Evolutionary conservation across 2,797 vertebrate species (phyloP), one percentile per base, ranked within the genome.

Genomic region (Heliangelus exortis): DNA sequence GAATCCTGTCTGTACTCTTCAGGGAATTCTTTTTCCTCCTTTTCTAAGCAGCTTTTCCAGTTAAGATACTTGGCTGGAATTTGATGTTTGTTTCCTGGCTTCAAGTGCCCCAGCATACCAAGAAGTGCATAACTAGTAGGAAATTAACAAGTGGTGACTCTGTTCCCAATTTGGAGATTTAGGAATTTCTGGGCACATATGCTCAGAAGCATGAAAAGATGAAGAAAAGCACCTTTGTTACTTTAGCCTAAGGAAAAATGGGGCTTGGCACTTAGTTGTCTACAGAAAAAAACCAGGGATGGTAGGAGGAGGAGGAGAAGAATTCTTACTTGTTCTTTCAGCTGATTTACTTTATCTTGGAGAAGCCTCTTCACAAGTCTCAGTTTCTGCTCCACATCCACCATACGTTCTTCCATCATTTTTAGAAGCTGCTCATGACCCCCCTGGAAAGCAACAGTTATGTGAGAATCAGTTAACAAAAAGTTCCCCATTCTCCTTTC

Each of bases 301-400:
- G 3, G 12, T 58, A 20, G 45, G 25, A 69, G 34, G 28, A 79
- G 66, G 26, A 78, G 50, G 31, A 10, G 15, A 28, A n/a, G 20
- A 65, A 90, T 19, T 25, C 97, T 96, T 95, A 99, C 99, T 98
- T 99, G 99, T 65, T 99, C 98, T 96, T 98, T 99, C 62, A 99
- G 98, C 97, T 99, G 99, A 94, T 98, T 97, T 8, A 99, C 99
- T 97, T 99, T 99, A 75, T 99, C 99, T 92, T 98, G 98, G 88
- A 99, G 98, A 96, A 99, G 98, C 89, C 98, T 98, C 93, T 99
- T 99, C 76, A 99, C 98, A 53, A 99, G 98, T 75, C 97, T 98
- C 45, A 99, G 98, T 47, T 99, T 99, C 96, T 99, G 97, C 87
- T 99, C 99, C 43, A 99, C 98, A 81, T 99, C 99, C 92, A 97